Evolutionary conservation across 2,888 invertebrate genomes (phyloP), one percentile per base, ranked within the genome.

Genomic region (Scaptomyza tumidula): DNA sequence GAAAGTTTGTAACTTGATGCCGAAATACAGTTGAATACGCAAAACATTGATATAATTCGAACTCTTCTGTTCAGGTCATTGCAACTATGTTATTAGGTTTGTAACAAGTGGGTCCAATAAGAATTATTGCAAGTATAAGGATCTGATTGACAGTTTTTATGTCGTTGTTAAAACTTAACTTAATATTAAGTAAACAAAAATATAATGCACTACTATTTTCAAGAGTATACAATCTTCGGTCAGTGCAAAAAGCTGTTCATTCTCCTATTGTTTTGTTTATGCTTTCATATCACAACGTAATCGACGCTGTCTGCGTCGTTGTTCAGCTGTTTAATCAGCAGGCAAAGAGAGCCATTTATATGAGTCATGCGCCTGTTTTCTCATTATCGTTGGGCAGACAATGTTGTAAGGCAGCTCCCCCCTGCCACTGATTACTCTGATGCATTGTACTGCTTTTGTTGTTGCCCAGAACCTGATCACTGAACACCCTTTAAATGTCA

Each of bases 291-390:
- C 78, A 55, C 50, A 45, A 45, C 58, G 10, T 41, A 27, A 53
- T 69, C 59, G 52, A 41, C 68, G 58, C 53, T 52, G 53, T 39
- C 68, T 45, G 54, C 48, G 60, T 37, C 19, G 60, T 35, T 29
- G 52, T 63, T 64, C 77, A 73, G 75, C 72, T 84, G 82, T 85
- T 82, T 84, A 80, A 87, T 85, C 87, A 84, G 57, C 54, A 56
- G 56, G 37, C 46, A 37, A 45, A 53, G 43, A 49, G 48, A 54
- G 54, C 27, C 50, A 46, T 61, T 53, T 43, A 39, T 10, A 66
- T 78, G 80, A 78, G 48, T 77, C 80, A 78, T 67, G 14, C 33
- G 52, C 37, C 31, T 77, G 44, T 46, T 57, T 61, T 68, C 43
- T 50, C 59, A 53, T 73, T 76, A 80, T 80, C 73, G 52, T 45